Conservation (phyloP, 2,888 invertebrate genomes). For the Cetonia aurata region DNA sequence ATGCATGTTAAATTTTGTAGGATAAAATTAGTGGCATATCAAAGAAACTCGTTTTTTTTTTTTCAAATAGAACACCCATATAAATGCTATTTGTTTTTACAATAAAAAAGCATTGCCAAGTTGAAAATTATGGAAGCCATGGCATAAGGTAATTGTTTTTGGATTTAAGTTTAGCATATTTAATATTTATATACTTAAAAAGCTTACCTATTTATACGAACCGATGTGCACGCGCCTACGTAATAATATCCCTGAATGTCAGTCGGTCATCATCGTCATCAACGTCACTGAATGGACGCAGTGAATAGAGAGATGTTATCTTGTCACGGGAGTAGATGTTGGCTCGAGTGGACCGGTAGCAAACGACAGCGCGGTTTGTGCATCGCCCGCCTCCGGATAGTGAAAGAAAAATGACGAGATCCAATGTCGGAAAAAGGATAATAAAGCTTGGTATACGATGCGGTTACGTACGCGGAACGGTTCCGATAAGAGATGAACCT, state of each 20-base stretch:
- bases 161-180: too few species aligned
- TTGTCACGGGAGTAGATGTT: background rate
- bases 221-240: background rate
- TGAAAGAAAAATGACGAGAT: background rate
- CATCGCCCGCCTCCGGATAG: background rate
- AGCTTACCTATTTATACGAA: background rate
- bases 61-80: too few species aligned
- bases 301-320: constrained; percentile 2
- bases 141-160: too few species aligned
- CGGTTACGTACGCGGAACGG: background rate
- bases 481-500: background rate
- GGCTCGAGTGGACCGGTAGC: constrained; percentile 3
- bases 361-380: background rate
- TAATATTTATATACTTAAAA: background rate
- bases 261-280: constrained; percentile 5
- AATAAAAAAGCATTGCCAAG: too few species aligned
- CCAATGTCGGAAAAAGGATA: background rate
- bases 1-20: too few species aligned
- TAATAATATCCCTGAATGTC: background rate
- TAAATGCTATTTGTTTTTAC: too few species aligned
- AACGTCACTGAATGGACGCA: background rate
- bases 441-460: background rate
- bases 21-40: too few species aligned
- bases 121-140: too few species aligned
- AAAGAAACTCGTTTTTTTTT: too few species aligned